Conservation (phyloP, 2,797 vertebrate genomes). For the Sebastolobus altivelis region DNA sequence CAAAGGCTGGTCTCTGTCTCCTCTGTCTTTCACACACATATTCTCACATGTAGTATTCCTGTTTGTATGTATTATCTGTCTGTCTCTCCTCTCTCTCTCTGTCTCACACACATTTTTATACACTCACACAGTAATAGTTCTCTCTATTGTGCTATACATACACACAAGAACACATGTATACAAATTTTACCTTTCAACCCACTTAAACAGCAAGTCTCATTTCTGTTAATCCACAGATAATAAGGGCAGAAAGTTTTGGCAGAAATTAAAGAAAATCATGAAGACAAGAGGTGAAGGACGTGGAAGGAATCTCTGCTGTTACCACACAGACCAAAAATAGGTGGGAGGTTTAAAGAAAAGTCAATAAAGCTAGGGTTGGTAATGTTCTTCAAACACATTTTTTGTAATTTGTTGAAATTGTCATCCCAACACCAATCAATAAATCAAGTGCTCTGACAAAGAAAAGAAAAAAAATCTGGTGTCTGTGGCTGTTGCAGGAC, state of each 20-base stretch:
- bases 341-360: neutral
- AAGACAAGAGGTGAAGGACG: conserved; percentile 13
- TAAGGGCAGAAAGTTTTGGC: conserved; percentile 15
- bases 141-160: neutral
- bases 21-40: conserved; percentile 1
- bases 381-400: no score
- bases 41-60: neutral
- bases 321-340: neutral
- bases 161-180: neutral
- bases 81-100: neutral
- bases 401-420: no score
- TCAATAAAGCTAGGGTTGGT: no score
- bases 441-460: no score
- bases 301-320: conserved; percentile 35
- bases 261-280: conserved; percentile 12
- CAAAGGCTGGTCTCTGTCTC: conserved; percentile 44
- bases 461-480: no score
- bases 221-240: conserved; percentile 47
- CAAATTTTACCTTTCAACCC: neutral
- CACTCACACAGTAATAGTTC: neutral
- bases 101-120: neutral
- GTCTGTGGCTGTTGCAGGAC: no score
- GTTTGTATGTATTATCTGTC: neutral
- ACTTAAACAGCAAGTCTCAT: neutral
- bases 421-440: no score